Percentiles rank a stretch among this genome's conserved stretches.
Evolutionary conservation across 2,888 invertebrate genomes (phyloP).

Genomic region (Podotricha telesiphe): DNA sequence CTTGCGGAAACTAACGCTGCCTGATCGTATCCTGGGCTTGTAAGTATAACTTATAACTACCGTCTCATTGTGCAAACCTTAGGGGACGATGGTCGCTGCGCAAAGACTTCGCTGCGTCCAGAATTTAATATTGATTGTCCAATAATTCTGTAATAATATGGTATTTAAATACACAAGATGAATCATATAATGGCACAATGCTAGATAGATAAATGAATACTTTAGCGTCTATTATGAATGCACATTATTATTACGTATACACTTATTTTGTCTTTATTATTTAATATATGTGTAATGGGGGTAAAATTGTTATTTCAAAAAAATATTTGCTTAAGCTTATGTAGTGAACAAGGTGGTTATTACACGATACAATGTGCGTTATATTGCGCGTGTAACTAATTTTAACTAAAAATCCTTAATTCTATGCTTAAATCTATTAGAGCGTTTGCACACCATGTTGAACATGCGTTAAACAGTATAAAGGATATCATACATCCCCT

Average conservation of each 20-base stretch:
- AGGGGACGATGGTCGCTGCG: constrained; percentile 22
- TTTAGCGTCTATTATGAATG: no score
- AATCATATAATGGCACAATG: no score
- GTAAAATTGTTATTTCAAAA: neutral
- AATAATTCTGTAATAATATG: constrained; percentile 29
- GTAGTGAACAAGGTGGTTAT: no score
- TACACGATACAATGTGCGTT: no score
- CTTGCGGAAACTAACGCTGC: neutral
- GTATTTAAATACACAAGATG: neutral
- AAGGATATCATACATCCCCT: neutral
- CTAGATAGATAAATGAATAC: no score
- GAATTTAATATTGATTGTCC: constrained; percentile 16
- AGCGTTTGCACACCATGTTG: neutral
- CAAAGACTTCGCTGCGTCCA: neutral
- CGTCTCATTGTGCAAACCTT: constrained; percentile 24
- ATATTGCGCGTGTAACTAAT: no score
- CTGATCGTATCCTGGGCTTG: constrained; percentile 39
- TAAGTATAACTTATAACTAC: constrained; percentile 35
- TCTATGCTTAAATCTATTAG: no score
- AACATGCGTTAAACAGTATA: constrained; percentile 17
- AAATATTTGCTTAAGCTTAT: no score
- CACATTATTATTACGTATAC: neutral
- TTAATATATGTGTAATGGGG: neutral
- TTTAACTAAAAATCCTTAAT: no score
- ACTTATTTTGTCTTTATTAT: neutral